Percentiles rank a stretch among this genome's conserved stretches.
Conservation (phyloP, 1,140 invertebrate genomes). For the Bicyclus anynana region DNA sequence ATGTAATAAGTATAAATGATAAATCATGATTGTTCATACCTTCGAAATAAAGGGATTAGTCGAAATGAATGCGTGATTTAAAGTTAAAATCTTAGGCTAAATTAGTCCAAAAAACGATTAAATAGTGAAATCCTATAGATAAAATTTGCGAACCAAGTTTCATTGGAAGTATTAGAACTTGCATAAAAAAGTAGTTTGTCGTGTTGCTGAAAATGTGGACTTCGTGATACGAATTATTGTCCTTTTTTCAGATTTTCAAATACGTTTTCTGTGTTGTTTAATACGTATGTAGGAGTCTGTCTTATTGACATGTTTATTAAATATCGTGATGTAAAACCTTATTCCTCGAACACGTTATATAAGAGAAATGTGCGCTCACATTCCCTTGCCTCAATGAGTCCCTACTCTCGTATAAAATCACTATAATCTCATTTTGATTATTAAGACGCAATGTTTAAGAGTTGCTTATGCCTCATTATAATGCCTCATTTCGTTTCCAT, state of each 20-base stretch:
- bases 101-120: conserved; percentile 14
- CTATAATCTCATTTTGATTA: neutral
- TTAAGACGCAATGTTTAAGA: neutral
- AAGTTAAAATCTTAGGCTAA: conserved; percentile 4
- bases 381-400: neutral
- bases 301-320: neutral
- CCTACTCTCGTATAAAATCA: neutral
- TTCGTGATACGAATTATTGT: too few relatives aligned
- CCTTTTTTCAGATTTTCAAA: neutral
- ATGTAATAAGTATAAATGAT: neutral
- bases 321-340: neutral
- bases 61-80: neutral
- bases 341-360: neutral
- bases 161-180: neutral
- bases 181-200: neutral
- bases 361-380: neutral
- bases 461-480: too few relatives aligned
- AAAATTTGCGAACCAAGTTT: neutral
- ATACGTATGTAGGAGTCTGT: neutral
- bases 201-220: neutral
- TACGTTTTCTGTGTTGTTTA: neutral
- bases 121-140: conserved; percentile 1
- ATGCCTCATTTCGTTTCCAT: too few relatives aligned
- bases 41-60: neutral
- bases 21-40: neutral